A percentile compares a stretch with the other conserved stretches of the same genome.
Evolutionary conservation across 2,797 vertebrate genomes (phyloP).

Genomic region (Lepilemur septentrionalis): DNA sequence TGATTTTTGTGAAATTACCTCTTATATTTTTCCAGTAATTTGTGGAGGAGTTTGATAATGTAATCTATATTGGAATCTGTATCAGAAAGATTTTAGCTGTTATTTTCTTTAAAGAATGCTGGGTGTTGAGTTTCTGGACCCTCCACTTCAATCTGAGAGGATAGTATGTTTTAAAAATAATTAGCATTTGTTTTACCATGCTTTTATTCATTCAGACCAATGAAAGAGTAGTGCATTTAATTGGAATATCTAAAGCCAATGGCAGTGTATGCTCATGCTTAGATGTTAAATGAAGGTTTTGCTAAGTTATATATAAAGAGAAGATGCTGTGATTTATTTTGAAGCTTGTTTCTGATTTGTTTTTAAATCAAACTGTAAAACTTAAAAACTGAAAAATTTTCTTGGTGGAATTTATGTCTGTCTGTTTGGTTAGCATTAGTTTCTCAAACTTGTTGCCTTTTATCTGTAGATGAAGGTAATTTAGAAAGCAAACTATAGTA

Average conservation of each 20-base stretch:
- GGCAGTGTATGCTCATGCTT: background rate
- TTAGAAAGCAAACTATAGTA: background rate
- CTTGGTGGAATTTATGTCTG: conserved; percentile 35
- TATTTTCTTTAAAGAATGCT: conserved; percentile 47
- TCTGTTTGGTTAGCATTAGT: conserved; percentile 33
- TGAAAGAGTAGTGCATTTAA: conserved; percentile 34
- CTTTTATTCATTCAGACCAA: conserved; percentile 49
- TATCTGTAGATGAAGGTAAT: conserved; percentile 20
- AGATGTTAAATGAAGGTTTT: conserved; percentile 43
- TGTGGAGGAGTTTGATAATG: conserved; percentile 55
- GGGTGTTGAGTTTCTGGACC: conserved; percentile 47
- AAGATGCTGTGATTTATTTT: conserved; percentile 57
- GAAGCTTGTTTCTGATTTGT: conserved; percentile 48
- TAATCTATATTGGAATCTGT: conserved; percentile 66
- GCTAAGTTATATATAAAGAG: conserved; percentile 34
- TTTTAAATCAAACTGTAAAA: conserved; percentile 56
- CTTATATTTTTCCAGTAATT: conserved; percentile 74
- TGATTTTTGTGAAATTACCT: conserved; percentile 83
- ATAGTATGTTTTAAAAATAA: conserved; percentile 41
- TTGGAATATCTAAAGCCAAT: conserved; percentile 38
- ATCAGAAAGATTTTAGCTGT: conserved; percentile 71
- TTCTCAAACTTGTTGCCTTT: background rate
- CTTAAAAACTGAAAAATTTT: conserved; percentile 43
- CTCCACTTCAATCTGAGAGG: conserved; percentile 53
- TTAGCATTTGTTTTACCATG: conserved; percentile 43